These are phyloP conservation scores for human (Homo sapiens) DNA, from an alignment of 2,113 vertebrate genomes.

Conservation along the genomic window DNA sequence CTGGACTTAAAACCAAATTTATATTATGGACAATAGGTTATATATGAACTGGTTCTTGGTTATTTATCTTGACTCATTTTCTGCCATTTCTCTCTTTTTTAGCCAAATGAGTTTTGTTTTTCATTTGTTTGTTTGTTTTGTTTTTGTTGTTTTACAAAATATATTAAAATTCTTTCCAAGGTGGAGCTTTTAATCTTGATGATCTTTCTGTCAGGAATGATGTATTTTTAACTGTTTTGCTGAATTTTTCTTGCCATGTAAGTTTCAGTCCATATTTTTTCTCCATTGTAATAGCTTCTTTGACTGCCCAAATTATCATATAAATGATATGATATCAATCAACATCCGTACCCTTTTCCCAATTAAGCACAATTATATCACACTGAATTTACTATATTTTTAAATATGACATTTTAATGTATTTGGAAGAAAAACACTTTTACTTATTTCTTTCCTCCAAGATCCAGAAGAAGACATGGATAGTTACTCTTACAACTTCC, in stretches of 20 bases:
- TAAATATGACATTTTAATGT: background rate
- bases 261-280: background rate
- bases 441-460: background rate
- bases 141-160: background rate
- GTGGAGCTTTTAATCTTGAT: background rate
- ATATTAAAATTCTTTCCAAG: background rate
- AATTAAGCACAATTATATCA: too few species aligned
- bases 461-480: background rate
- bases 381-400: background rate
- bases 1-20: background rate
- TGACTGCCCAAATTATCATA: background rate
- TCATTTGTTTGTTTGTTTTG: background rate
- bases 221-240: background rate
- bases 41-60: rapidly evolving
- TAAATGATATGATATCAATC: background rate
- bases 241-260: background rate
- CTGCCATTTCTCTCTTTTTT: rapidly evolving
- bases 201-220: background rate
- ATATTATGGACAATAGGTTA: background rate
- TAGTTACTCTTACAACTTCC: background rate
- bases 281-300: background rate
- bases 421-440: background rate
- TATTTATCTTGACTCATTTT: background rate
- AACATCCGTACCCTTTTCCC: background rate
- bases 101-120: background rate